phyloP scores from a whole-genome alignment of 2,888 invertebrate species.

The Dolichomitus sp. region DNA sequence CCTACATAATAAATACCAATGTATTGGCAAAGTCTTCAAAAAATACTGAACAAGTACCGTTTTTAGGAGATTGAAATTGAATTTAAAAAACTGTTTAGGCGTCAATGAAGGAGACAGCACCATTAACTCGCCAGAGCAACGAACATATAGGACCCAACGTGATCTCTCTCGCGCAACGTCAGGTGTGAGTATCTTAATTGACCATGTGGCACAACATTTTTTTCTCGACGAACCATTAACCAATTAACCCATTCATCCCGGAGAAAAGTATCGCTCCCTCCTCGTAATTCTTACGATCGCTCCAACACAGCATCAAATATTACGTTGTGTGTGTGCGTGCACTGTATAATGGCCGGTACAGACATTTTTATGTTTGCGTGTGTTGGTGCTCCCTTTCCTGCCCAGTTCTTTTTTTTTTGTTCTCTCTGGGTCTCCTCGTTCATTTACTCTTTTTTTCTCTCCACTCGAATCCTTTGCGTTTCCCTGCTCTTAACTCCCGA shows the following conservation, averaged over 20 bases:
- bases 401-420: slow-evolving; percentile 1
- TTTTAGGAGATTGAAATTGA: not conserved
- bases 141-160: not conserved
- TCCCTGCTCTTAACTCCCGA: slow-evolving; percentile 4
- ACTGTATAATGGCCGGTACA: slow-evolving; percentile 1
- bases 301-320: slow-evolving; percentile 13
- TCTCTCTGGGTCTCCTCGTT: not conserved
- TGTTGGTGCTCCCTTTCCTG: slow-evolving; percentile 36
- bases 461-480: not conserved
- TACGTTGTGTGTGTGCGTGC: not conserved
- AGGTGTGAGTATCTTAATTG: slow-evolving; percentile 66
- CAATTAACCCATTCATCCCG: slow-evolving; percentile 54
- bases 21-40: not conserved
- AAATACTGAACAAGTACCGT: not conserved
- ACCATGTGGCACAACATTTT: slow-evolving; percentile 45
- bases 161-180: slow-evolving; percentile 3
- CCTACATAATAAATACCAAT: not conserved
- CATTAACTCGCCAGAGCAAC: not conserved
- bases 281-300: slow-evolving; percentile 7
- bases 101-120: not conserved
- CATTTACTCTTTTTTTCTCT: not conserved
- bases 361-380: slow-evolving; percentile 31
- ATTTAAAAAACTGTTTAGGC: slow-evolving; percentile 3
- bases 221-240: slow-evolving; percentile 47
- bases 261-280: slow-evolving; percentile 19